A percentile compares a stretch with the other conserved stretches of the same genome.
These are phyloP conservation scores for Porites australiensis DNA, from an alignment of 64 coral and sea anemone genomes.

Conservation along the genomic window DNA sequence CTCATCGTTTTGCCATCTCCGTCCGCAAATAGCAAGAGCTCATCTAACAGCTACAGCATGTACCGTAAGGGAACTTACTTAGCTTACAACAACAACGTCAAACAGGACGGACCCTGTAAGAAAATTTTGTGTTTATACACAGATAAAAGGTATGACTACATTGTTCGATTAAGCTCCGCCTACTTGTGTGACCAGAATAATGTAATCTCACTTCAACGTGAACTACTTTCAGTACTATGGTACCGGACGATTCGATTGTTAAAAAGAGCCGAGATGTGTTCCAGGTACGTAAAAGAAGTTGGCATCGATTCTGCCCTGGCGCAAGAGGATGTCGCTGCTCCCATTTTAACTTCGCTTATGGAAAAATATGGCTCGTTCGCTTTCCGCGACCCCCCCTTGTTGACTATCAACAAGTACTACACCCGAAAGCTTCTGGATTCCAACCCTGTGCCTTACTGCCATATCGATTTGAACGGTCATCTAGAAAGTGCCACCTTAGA, in stretches of 20 bases:
- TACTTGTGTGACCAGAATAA: no score
- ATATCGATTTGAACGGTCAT: background rate
- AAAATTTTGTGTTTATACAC: no score
- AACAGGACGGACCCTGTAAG: no score
- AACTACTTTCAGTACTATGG: background rate
- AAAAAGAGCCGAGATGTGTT: background rate
- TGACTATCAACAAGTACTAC: background rate
- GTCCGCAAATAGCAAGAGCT: no score
- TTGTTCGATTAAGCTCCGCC: no score
- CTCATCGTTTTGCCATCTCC: no score
- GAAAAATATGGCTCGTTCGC: background rate
- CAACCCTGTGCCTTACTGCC: background rate
- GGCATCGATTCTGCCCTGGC: background rate
- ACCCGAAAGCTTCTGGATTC: background rate
- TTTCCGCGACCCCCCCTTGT: background rate
- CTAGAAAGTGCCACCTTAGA: background rate
- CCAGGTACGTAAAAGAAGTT: background rate
- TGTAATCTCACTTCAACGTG: background rate
- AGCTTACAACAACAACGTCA: no score
- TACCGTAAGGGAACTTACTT: no score
- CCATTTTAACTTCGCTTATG: background rate
- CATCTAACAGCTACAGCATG: no score
- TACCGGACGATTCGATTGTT: background rate
- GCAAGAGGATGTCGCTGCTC: background rate
- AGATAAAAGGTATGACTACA: no score